These are phyloP conservation scores for Malacoraja senta DNA, from an alignment of 2,797 vertebrate species.

Conservation along the genomic window DNA sequence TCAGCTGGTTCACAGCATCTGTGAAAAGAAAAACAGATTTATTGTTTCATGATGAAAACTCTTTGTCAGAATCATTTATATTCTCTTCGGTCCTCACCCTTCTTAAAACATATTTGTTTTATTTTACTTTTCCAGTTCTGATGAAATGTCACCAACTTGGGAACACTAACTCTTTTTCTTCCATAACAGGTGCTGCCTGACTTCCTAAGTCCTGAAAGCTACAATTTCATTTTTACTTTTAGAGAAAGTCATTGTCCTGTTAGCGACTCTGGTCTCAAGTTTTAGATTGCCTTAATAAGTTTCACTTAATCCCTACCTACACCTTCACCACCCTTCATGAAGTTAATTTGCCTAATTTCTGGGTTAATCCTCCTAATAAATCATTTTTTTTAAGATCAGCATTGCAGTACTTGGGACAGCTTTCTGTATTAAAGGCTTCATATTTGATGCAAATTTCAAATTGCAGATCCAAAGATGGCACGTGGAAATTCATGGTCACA, in stretches of 20 bases:
- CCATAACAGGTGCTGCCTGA: too few relatives aligned
- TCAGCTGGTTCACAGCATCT: too few relatives aligned
- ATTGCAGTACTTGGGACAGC: background rate
- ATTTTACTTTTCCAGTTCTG: too few relatives aligned
- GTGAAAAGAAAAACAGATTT: too few relatives aligned
- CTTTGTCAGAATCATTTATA: too few relatives aligned
- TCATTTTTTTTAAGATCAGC: background rate
- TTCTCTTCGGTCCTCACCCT: too few relatives aligned
- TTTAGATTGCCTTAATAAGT: background rate
- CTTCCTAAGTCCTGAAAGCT: too few relatives aligned
- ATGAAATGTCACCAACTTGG: too few relatives aligned
- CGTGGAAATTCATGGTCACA: background rate
- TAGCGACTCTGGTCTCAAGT: background rate
- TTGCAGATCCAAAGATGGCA: background rate
- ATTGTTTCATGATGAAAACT: too few relatives aligned
- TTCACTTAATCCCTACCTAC: background rate
- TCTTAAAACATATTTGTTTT: too few relatives aligned
- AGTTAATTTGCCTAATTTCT: background rate
- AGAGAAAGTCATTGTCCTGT: background rate
- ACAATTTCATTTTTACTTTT: too few relatives aligned
- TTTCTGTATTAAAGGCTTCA: background rate
- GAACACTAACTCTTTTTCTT: too few relatives aligned
- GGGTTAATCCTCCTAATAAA: background rate
- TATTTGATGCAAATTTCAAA: background rate
- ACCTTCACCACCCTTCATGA: background rate